Base-by-base conservation (phyloP, 1,140 invertebrate species). In the Anagrus nilaparvatae region DNA sequence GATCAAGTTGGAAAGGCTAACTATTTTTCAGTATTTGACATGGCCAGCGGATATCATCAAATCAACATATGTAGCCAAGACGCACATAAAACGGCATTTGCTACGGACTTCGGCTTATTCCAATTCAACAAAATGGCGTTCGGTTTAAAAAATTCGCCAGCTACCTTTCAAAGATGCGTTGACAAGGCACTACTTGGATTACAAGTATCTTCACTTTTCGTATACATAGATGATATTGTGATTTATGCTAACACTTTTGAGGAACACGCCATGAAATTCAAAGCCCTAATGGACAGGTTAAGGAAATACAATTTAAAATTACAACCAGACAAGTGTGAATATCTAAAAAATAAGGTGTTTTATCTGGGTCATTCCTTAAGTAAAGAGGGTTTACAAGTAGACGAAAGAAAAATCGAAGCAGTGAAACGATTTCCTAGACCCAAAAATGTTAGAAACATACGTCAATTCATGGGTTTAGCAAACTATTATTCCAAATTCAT, bases 131-230 rank as follows among this genome's bases (percentile, higher is more conserved):
- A 56, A 12, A 57, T 68, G 56, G 53, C 55, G 7, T 63, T 65
- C 39, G 61, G 63, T 2, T 41, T 66, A n/a, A 59, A 55, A 44
- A 56, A 50, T 39, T 47, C 50, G 13, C 58, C 61, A 4, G 45
- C 36, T 5, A 55, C 51, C 29, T 69, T 71, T 51, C 53, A 63
- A 40, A 17, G 57, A 39, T 8, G 55, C 17, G 66, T 66, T 58
- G 54, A 64, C 43, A 45, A 36, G 7, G 48, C 63, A 2, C 43
- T 72, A 20, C 35, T 47, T n/a, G 59, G 57, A 14, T 40, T 59
- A 19, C 49, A 57, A 44, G 53, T 51, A 12, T 40, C 39, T 19
- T 34, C 50, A 32, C 58, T 56, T 90, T 72, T 82, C 91, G 50
- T 61, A 5, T 69, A 69, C 47, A 35, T 71, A 3, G 69, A 70